phyloP scores from a whole-genome alignment of 2,113 vertebrate species.

The Campylomormyrus tamandua region DNA sequence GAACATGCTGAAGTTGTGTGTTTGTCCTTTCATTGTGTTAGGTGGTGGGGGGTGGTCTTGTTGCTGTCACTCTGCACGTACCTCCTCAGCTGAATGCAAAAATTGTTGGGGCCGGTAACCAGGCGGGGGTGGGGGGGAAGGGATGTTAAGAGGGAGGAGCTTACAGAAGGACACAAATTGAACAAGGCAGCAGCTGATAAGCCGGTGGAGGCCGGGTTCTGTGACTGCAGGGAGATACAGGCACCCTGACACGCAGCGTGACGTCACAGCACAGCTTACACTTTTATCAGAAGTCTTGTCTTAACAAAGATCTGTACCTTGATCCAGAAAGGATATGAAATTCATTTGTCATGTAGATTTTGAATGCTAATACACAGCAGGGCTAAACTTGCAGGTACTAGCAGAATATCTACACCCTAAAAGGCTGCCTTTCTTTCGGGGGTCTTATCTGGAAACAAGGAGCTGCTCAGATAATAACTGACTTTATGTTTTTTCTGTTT shows the following conservation, averaged over 20 bases:
- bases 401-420: neutral
- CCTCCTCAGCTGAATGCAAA: neutral
- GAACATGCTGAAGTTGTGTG: neutral
- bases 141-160: neutral
- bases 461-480: neutral
- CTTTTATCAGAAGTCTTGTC: neutral
- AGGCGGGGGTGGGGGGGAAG: no score
- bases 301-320: neutral
- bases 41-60: neutral
- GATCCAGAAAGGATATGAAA: neutral
- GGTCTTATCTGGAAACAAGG: neutral
- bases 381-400: neutral
- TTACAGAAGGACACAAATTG: neutral
- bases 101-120: neutral
- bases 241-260: neutral
- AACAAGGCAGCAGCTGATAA: neutral
- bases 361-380: neutral
- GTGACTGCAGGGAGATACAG: neutral
- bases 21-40: neutral
- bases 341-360: neutral
- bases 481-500: neutral
- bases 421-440: neutral
- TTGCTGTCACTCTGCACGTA: neutral
- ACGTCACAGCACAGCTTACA: neutral
- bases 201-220: neutral